These are phyloP conservation scores for Odontocerum albicorne DNA, from an alignment of 2,888 invertebrate species.

Conservation along the genomic window DNA sequence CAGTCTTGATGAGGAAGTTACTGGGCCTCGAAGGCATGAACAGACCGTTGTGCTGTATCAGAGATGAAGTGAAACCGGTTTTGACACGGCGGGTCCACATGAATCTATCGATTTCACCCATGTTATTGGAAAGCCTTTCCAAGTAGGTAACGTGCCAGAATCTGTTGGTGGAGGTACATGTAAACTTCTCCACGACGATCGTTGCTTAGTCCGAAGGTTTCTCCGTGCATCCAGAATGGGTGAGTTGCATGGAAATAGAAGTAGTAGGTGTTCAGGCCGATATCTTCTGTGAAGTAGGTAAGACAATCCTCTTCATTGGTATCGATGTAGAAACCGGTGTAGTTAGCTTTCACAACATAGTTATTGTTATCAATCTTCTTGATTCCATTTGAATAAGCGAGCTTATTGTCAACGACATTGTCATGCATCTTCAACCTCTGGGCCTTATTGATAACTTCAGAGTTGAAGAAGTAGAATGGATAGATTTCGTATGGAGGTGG, in stretches of 20 bases:
- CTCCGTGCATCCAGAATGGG: slow-evolving; percentile 58
- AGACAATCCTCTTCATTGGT: slow-evolving; percentile 49
- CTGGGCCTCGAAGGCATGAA: slow-evolving; percentile 57
- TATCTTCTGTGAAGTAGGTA: slow-evolving; percentile 67
- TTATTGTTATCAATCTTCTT: slow-evolving; percentile 53
- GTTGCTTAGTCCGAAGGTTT: slow-evolving; percentile 42
- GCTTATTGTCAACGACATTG: slow-evolving; percentile 55
- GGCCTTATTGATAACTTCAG: slow-evolving; percentile 69
- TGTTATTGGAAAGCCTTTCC: slow-evolving; percentile 63
- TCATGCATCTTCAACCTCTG: slow-evolving; percentile 65
- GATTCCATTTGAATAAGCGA: slow-evolving; percentile 54
- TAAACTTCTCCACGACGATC: slow-evolving; percentile 65
- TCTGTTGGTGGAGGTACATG: slow-evolving; percentile 57
- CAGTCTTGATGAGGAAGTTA: slow-evolving; percentile 42
- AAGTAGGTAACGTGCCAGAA: slow-evolving; percentile 60
- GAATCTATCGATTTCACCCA: slow-evolving; percentile 58
- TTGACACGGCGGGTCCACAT: slow-evolving; percentile 56
- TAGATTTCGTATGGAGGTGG: slow-evolving; percentile 77
- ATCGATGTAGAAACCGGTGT: slow-evolving; percentile 62
- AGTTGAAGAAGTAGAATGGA: slow-evolving; percentile 75
- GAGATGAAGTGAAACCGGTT: slow-evolving; percentile 62
- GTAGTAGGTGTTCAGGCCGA: slow-evolving; percentile 63
- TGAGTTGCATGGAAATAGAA: slow-evolving; percentile 56
- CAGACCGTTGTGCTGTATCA: slow-evolving; percentile 59
- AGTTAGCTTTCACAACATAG: slow-evolving; percentile 66